Evolutionary conservation across 64 coral and sea anemone species (phyloP).

Genomic region (Dendronephthya gigantea): DNA sequence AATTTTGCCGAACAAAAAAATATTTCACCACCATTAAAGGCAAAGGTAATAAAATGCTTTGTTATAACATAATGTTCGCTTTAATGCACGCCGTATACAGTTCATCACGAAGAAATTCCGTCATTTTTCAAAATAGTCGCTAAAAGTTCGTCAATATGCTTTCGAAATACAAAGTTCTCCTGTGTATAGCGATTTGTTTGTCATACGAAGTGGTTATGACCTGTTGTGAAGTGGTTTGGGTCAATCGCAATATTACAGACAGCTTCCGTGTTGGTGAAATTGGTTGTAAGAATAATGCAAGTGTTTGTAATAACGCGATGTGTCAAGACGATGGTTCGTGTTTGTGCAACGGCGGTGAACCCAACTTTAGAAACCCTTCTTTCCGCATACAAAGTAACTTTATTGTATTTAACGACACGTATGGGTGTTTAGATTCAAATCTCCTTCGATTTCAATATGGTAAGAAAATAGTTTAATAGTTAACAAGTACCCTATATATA

Average conservation of each 20-base stretch:
- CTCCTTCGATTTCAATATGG: background rate
- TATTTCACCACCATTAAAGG: too few relatives aligned
- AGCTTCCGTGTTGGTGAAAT: slow-evolving; percentile 3
- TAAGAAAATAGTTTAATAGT: background rate
- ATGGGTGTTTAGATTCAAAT: background rate
- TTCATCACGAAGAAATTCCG: background rate
- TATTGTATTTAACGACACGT: background rate
- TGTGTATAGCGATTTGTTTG: background rate
- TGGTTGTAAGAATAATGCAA: background rate
- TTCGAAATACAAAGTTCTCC: background rate
- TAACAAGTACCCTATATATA: too few relatives aligned
- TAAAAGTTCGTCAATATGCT: background rate
- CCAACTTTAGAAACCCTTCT: background rate
- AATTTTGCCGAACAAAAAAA: too few relatives aligned
- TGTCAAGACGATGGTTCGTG: background rate
- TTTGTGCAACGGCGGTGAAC: background rate
- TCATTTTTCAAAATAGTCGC: background rate
- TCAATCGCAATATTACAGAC: slow-evolving; percentile 5
- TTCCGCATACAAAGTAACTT: background rate
- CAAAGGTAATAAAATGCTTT: too few relatives aligned
- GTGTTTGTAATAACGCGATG: background rate
- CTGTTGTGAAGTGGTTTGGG: background rate
- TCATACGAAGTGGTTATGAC: background rate
- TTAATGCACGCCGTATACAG: too few relatives aligned
- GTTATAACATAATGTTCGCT: too few relatives aligned